Evolutionary conservation across 2,797 vertebrate genomes (phyloP).

Genomic region (Lutjanus campechanus): DNA sequence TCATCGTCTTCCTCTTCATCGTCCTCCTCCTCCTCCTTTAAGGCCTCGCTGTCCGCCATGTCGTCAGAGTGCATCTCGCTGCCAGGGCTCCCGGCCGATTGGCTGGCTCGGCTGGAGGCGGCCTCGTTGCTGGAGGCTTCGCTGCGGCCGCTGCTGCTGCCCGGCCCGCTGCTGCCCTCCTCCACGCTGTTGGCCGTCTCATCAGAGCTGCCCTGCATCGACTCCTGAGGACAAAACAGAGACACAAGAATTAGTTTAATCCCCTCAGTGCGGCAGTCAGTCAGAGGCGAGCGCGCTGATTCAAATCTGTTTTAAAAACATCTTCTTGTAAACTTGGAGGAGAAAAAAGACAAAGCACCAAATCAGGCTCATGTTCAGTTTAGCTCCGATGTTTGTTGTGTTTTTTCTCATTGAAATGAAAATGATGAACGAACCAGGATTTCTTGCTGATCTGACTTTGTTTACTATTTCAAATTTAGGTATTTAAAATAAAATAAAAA

Average conservation of each 20-base stretch:
- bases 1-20: conserved; percentile 92
- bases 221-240: conserved; percentile 86
- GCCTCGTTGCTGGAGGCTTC: conserved; percentile 97
- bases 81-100: conserved; percentile 96
- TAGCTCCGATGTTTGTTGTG: too few species aligned
- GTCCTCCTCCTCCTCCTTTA: conserved; percentile 96
- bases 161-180: conserved; percentile 96
- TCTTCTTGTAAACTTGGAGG: not conserved
- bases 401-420: too few species aligned
- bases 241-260: not conserved
- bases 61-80: conserved; percentile 97
- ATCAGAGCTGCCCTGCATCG: conserved; percentile 98
- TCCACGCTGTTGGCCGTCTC: conserved; percentile 99
- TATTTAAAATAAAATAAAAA: too few species aligned
- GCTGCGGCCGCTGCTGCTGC: conserved; percentile 95
- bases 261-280: not conserved
- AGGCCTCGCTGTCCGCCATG: conserved; percentile 95
- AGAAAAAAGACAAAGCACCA: not conserved
- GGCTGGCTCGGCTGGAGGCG: conserved; percentile 95
- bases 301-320: not conserved
- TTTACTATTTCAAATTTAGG: too few species aligned
- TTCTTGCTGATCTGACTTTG: too few species aligned
- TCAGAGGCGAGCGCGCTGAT: not conserved
- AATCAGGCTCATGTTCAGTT: not conserved
- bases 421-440: too few species aligned